These are phyloP conservation scores for Dendrolimus houi DNA, from an alignment of 2,888 invertebrate genomes.

Conservation along the genomic window DNA sequence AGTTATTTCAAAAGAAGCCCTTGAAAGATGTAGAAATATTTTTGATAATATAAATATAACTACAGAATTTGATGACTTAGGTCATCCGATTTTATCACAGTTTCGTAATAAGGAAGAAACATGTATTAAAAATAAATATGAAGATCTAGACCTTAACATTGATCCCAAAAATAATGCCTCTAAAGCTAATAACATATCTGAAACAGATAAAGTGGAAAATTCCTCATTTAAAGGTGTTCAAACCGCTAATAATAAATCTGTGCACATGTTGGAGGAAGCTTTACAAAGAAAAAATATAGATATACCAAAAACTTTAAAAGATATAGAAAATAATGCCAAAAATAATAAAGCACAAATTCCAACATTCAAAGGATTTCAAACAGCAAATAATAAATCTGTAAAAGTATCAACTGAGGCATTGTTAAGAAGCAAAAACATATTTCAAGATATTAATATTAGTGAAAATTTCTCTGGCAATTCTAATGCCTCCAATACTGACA, in stretches of 20 bases:
- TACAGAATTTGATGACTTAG: background rate
- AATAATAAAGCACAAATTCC: background rate
- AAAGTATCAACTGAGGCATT: constrained; percentile 38
- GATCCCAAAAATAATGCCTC: background rate
- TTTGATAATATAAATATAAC: constrained; percentile 28
- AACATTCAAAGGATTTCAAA: constrained; percentile 29
- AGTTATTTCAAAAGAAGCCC: constrained; percentile 26
- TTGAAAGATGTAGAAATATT: constrained; percentile 33
- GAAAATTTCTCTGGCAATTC: constrained; percentile 11
- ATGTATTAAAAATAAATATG: background rate
- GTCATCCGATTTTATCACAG: no score
- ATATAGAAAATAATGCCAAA: constrained; percentile 13
- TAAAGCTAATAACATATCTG: constrained; percentile 11
- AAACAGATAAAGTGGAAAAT: no score
- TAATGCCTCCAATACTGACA: background rate
- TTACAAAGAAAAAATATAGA: constrained; percentile 31
- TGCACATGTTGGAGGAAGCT: constrained; percentile 16
- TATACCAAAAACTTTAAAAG: constrained; percentile 29
- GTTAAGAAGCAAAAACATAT: constrained; percentile 37
- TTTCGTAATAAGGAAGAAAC: no score
- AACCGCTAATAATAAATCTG: no score
- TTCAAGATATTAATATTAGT: constrained; percentile 17
- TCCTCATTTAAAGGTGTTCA: no score
- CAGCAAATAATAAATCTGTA: constrained; percentile 38
- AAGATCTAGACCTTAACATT: constrained; percentile 4